Base-by-base conservation (phyloP, 2,888 invertebrate species). In the Tupiocoris notatus region DNA sequence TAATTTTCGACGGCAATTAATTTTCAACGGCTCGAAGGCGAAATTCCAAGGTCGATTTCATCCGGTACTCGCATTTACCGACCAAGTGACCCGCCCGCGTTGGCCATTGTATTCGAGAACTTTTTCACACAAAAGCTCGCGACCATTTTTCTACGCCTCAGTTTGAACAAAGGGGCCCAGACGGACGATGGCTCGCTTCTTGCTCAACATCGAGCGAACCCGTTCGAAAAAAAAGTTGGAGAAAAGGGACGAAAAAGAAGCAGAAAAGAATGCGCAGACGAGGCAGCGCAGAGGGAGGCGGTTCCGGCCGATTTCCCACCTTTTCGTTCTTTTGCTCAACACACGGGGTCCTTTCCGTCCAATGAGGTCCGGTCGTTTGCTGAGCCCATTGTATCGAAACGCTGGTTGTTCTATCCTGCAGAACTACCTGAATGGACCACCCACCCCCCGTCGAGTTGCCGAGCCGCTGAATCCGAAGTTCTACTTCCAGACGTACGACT, bases 401-500 rank as follows among this genome's bases (percentile, higher is more conserved):
- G 3, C 12, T 39, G 39, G 39, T 39, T 39, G n/a, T n/a, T 57
- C 67, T 21, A 67, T 67, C 57, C 57, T 67, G 22, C 24, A 24
- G 70, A 70, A 57, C 59, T 70, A 70, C 70, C 59, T 70, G 70
- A 70, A 70, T 59, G 59, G 70, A 70, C 70, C 70, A 70, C 70
- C 70, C 70, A 70, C 70, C 70, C 70, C 70, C 70, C 61, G 70
- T 59, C 58, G 70, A 70, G 39, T 39, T 39, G 39, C 12, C 39
- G 39, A 39, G 39, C 39, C 12, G 12, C 39, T 12, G 39, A 39
- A 7, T 39, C 39, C 39, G 39, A 39, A 12, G 39, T 39, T 12
- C 39, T 39, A n/a, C n/a, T n/a, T n/a, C n/a, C n/a, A n/a, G n/a
- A n/a, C n/a, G n/a, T n/a, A 7, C 39, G 39, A 39, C 39, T 7